Conservation (phyloP, 2,797 vertebrate species). For the Pipistrellus nathusii region DNA sequence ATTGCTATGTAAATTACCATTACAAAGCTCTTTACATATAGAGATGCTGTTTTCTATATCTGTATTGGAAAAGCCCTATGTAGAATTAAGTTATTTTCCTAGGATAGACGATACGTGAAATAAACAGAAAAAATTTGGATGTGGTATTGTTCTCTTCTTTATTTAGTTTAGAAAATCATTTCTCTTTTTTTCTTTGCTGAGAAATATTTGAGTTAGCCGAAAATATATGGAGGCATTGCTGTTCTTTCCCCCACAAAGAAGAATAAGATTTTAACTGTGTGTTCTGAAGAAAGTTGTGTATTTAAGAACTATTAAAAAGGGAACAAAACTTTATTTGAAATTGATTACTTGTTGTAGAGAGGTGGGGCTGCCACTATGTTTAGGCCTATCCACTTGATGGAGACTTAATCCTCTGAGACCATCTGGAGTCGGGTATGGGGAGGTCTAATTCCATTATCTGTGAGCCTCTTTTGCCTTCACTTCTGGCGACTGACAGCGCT, state of each 20-base stretch:
- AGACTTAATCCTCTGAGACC: background rate
- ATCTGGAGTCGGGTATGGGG: background rate
- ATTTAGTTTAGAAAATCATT: conserved; percentile 80
- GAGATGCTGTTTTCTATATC: conserved; percentile 72
- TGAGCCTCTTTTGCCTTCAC: conserved; percentile 75
- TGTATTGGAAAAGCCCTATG: conserved; percentile 78
- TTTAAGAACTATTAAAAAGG: conserved; percentile 84
- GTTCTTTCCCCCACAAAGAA: conserved; percentile 63
- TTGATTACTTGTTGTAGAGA: conserved; percentile 78
- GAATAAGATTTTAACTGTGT: conserved; percentile 76
- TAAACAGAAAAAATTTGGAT: conserved; percentile 77
- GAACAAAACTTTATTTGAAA: conserved; percentile 84
- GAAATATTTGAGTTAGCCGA: conserved; percentile 78
- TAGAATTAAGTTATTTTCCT: conserved; percentile 74
- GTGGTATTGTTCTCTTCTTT: conserved; percentile 76
- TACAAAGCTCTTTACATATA: conserved; percentile 78
- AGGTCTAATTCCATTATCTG: conserved; percentile 56
- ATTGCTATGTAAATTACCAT: conserved; percentile 68
- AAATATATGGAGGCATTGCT: conserved; percentile 73
- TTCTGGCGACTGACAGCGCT: conserved; percentile 67
- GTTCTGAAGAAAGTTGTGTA: conserved; percentile 82
- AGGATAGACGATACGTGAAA: conserved; percentile 73
- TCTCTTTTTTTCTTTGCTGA: conserved; percentile 51
- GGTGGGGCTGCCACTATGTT: conserved; percentile 63
- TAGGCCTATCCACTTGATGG: conserved; percentile 30